A percentile compares a stretch with the other conserved stretches of the same genome.
Conservation (phyloP, 2,888 invertebrate species). For the Sturmia bella region DNA sequence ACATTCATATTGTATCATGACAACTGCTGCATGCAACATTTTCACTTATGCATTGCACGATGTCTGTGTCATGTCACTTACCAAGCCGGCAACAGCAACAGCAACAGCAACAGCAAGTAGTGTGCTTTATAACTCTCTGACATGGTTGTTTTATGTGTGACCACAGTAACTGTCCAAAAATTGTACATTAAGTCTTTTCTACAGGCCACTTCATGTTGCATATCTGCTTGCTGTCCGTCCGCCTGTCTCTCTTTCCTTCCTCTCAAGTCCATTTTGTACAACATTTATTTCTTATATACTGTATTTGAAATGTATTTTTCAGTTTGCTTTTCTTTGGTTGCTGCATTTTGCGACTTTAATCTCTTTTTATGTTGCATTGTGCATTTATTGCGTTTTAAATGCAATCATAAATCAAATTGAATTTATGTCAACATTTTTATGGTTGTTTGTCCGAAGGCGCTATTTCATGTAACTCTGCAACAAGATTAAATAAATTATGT, state of each 20-base stretch:
- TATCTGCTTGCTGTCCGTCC: slow-evolving; percentile 10
- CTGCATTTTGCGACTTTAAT: slow-evolving; percentile 56
- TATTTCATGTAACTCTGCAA: slow-evolving; percentile 74
- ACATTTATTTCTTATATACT: slow-evolving; percentile 15
- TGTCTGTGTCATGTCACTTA: slow-evolving; percentile 68
- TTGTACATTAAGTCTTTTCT: slow-evolving; percentile 64
- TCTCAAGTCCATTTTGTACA: slow-evolving; percentile 28
- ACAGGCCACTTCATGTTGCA: slow-evolving; percentile 44
- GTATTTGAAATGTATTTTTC: slow-evolving; percentile 44
- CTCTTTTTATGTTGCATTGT: slow-evolving; percentile 59
- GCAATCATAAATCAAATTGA: slow-evolving; percentile 78
- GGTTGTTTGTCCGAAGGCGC: slow-evolving; percentile 77
- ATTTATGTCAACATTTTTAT: slow-evolving; percentile 78
- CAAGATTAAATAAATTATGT: slow-evolving; percentile 74
- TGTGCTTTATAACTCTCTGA: slow-evolving; percentile 64
- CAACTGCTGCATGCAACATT: slow-evolving; percentile 70
- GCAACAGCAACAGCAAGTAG: slow-evolving; percentile 45
- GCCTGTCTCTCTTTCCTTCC: slow-evolving; percentile 16
- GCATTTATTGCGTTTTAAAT: slow-evolving; percentile 78
- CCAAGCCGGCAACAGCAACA: slow-evolving; percentile 46
- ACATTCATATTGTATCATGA: slow-evolving; percentile 70
- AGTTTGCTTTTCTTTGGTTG: slow-evolving; percentile 12
- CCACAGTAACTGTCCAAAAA: slow-evolving; percentile 68
- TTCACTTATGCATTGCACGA: slow-evolving; percentile 69
- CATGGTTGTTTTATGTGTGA: slow-evolving; percentile 60